Base-by-base conservation (phyloP, 2,888 invertebrate species). In the Celastrina argiolus region DNA sequence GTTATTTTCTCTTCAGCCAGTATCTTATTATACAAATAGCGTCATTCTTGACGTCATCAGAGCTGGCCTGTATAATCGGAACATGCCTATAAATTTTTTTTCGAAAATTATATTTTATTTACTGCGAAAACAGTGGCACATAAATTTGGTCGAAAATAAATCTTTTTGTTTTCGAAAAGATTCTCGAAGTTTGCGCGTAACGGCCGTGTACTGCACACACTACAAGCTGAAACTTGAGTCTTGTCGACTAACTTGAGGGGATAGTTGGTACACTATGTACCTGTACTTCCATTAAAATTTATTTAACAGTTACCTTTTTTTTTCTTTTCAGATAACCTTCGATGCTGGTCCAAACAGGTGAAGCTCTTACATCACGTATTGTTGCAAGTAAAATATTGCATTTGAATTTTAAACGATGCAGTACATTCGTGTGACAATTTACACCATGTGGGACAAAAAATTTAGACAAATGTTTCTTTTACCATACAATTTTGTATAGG, bases 251-350 rank as follows among this genome's bases (percentile, higher is more conserved):
- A n/a, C n/a, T n/a, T n/a, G n/a, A n/a, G n/a, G n/a, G n/a, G n/a
- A n/a, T n/a, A n/a, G n/a, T n/a, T n/a, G n/a, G n/a, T n/a, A n/a
- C n/a, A n/a, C n/a, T n/a, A n/a, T n/a, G n/a, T n/a, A n/a, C n/a
- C n/a, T n/a, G n/a, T n/a, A n/a, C n/a, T n/a, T n/a, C n/a, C n/a
- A n/a, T n/a, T n/a, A n/a, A n/a, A n/a, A 31, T 31, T 31, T 31
- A 31, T 31, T 31, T 31, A 31, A 31, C 31, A 31, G 31, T 31
- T n/a, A n/a, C n/a, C 0, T 31, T 56, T 39, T 14, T 63, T 34
- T 8, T 22, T 12, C n/a, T 45, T 67, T 64, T 18, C 67, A 67
- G 67, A 67, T 67, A 67, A 67, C 63, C 51, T 63, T 41, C 28
- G 14, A 28, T 51, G 28, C 28, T 64, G 36, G 41, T 58, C 6